phyloP scores from a whole-genome alignment of 2,113 vertebrate species.

The Rafetus swinhoei region DNA sequence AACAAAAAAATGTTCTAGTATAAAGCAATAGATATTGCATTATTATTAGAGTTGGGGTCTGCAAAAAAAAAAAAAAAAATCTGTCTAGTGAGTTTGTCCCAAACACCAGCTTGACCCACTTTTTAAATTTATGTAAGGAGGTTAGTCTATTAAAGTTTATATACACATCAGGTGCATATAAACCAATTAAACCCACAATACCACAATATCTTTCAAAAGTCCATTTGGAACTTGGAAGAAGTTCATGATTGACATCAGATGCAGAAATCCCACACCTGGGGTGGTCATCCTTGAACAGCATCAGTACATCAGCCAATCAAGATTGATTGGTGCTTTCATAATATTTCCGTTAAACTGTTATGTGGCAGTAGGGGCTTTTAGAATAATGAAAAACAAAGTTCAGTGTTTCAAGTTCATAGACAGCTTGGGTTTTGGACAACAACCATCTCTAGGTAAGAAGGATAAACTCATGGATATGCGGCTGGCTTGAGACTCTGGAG shows the following conservation, averaged over 20 bases:
- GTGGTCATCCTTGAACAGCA: not conserved
- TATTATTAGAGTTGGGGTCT: not conserved
- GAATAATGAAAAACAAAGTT: not conserved
- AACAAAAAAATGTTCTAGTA: not conserved
- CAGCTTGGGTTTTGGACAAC: not conserved
- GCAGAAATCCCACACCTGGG: not conserved
- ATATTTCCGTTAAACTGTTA: not conserved
- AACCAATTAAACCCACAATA: too few species aligned
- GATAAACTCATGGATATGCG: not conserved
- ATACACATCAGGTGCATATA: too few species aligned
- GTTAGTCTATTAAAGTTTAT: too few species aligned
- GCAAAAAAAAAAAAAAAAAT: not conserved
- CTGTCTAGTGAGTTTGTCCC: not conserved
- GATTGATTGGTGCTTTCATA: not conserved
- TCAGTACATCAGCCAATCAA: not conserved
- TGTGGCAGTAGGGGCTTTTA: slow-evolving; percentile 17
- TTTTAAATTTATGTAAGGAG: too few species aligned
- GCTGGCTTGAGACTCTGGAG: not conserved
- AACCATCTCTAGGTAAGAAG: not conserved
- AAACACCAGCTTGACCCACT: not conserved
- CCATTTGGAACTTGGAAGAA: not conserved
- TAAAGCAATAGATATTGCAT: not conserved
- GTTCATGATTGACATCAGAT: not conserved
- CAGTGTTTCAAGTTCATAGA: not conserved
- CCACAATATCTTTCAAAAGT: too few species aligned